Percentiles rank a stretch among this genome's conserved stretches.
These are phyloP conservation scores for Pristis pectinata DNA, from an alignment of 2,797 vertebrate species.

Conservation along the genomic window DNA sequence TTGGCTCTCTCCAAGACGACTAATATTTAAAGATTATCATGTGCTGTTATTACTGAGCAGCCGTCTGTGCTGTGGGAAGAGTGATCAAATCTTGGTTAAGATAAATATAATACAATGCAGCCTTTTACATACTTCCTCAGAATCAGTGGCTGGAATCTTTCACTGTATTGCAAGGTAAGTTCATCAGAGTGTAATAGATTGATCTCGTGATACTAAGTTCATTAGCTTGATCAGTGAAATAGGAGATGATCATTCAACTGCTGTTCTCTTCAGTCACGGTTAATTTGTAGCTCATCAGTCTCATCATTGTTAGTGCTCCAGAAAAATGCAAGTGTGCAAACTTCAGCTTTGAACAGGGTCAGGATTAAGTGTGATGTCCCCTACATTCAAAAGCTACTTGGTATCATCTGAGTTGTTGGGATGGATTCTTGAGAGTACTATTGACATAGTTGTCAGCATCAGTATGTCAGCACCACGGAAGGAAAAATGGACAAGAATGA, in stretches of 20 bases:
- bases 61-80: not conserved
- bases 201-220: not conserved
- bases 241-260: not conserved
- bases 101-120: not conserved
- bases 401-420: not conserved
- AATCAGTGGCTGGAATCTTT: not conserved
- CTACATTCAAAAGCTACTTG: not conserved
- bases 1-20: not conserved
- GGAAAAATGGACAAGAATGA: not conserved
- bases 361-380: not conserved
- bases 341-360: not conserved
- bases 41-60: not conserved
- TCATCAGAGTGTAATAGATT: not conserved
- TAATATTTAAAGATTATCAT: not conserved
- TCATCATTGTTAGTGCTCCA: not conserved
- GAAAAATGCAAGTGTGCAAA: not conserved
- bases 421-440: not conserved
- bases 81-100: not conserved
- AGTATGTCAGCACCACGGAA: not conserved
- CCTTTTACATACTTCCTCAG: not conserved
- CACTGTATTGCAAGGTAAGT: not conserved
- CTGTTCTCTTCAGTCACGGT: not conserved
- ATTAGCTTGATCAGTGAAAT: not conserved
- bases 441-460: not conserved
- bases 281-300: not conserved